Base-by-base conservation (phyloP, 2,888 invertebrate species). In the Macrophya annulata region DNA sequence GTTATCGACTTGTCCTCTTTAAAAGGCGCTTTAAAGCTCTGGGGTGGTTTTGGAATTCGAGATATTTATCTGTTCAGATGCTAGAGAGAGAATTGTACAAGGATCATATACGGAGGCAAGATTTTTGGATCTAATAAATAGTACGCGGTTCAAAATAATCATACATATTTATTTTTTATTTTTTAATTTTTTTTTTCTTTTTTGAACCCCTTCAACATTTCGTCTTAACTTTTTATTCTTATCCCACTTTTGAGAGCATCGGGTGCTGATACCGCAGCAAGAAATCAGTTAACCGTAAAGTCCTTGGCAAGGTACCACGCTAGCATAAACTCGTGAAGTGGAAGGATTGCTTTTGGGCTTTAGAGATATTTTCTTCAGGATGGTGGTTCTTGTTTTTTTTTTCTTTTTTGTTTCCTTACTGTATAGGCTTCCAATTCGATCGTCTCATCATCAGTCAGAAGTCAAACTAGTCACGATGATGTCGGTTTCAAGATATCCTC, bases 341-440 rank as follows among this genome's bases (percentile, higher is more conserved):
- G 81, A 81, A 81, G 81, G 81, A 81, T 81, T 81, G 81, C 81
- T 25, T 59, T 77, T 55, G 10, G 77, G 77, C 31, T 77, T 77
- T 77, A 10, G 15, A 43, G 77, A 55, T 62, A 43, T 59, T 81
- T 81, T 62, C 43, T 21, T 79, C 79, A 3, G n/a, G 17, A 55
- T 0, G 55, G 5, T 0, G 43, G 43, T 21, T 72, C 12, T 1
- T 72, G 43, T 25, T 81, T 65, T 10, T 10, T 65, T n/a, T n/a
- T 25, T n/a, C 17, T 81, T 65, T 10, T 10, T 65, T n/a, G 8
- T 25, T n/a, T 55, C 77, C 45, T 25, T 4, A 5, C 17, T 68
- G 9, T 15, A 15, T 15, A 12, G 9, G 9, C 48, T 48, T 48
- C 9, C 48, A 12, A 12, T 15, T 25, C 15, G 15, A 1, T 37